phyloP scores from a whole-genome alignment of 2,113 vertebrate species.

The Takifugu bimaculatus region DNA sequence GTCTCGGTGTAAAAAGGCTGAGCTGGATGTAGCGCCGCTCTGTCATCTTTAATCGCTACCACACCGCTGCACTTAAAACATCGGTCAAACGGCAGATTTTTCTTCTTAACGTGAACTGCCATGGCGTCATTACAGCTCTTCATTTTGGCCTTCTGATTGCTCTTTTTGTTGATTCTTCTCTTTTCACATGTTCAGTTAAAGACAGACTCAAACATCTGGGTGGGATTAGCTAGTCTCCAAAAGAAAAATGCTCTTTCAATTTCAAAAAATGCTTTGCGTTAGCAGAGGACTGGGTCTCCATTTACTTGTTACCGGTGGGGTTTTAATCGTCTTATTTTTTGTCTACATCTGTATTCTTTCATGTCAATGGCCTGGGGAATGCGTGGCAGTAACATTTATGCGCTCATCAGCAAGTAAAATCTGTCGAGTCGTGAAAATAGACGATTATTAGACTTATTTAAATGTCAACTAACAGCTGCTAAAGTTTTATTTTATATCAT shows the following conservation, averaged over 20 bases:
- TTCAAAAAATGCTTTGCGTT: too few relatives aligned
- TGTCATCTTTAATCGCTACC: constrained; percentile 23
- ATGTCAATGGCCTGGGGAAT: not conserved
- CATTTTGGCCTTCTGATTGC: constrained; percentile 10
- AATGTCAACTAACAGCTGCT: not conserved
- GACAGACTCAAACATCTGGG: constrained; percentile 59
- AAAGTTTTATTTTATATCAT: too few relatives aligned
- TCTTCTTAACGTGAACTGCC: constrained; percentile 26
- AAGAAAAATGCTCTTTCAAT: constrained; percentile 30
- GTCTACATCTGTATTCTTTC: too few relatives aligned
- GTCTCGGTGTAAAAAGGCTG: constrained; percentile 1
- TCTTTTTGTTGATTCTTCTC: constrained; percentile 14
- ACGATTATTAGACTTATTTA: too few relatives aligned
- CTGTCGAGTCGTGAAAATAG: too few relatives aligned
- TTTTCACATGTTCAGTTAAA: constrained; percentile 35
- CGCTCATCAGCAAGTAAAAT: too few relatives aligned
- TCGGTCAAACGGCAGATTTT: constrained; percentile 36
- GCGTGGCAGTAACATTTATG: too few relatives aligned
- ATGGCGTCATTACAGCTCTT: constrained; percentile 27
- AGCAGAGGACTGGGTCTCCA: too few relatives aligned
- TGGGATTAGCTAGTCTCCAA: constrained; percentile 44
- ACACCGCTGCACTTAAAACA: constrained; percentile 14
- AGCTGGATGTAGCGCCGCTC: constrained; percentile 22
- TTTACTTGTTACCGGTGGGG: too few relatives aligned
- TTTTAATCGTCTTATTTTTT: too few relatives aligned